Evolutionary conservation across 2,113 vertebrate species (phyloP).

Genomic region (Toxostoma redivivum): DNA sequence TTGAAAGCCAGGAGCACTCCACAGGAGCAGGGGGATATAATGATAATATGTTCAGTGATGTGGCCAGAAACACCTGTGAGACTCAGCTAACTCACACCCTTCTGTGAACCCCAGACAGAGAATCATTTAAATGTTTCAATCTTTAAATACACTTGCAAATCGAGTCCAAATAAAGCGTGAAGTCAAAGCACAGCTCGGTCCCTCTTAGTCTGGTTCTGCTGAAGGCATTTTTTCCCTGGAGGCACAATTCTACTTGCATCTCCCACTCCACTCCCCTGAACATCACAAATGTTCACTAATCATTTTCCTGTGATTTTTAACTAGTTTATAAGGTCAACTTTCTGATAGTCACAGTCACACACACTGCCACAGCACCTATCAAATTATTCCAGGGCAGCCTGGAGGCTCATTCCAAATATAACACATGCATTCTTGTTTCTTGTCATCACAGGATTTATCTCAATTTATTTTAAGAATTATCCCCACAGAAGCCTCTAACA

Average conservation of each 20-base stretch:
- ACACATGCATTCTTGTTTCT: neutral
- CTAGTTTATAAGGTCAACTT: neutral
- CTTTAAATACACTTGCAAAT: neutral
- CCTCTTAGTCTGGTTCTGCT: neutral
- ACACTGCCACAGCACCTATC: neutral
- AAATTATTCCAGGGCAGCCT: neutral
- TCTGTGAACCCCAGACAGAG: neutral
- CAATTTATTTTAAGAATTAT: neutral
- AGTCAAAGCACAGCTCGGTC: neutral
- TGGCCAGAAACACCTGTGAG: neutral
- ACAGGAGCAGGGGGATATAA: neutral
- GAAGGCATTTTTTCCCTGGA: neutral
- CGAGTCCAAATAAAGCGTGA: accelerated
- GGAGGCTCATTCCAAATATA: neutral
- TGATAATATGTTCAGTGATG: neutral
- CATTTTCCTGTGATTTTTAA: neutral
- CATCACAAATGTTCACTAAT: neutral
- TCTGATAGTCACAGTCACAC: neutral
- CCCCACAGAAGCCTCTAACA: neutral
- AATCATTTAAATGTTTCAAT: neutral
- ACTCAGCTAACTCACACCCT: neutral
- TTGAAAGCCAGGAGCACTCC: neutral
- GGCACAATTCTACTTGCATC: neutral
- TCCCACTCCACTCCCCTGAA: neutral
- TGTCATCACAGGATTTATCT: neutral